A percentile compares a stretch with the other conserved stretches of the same genome.
Evolutionary conservation across 2,888 invertebrate species (phyloP).

Genomic region (Nineta flava): DNA sequence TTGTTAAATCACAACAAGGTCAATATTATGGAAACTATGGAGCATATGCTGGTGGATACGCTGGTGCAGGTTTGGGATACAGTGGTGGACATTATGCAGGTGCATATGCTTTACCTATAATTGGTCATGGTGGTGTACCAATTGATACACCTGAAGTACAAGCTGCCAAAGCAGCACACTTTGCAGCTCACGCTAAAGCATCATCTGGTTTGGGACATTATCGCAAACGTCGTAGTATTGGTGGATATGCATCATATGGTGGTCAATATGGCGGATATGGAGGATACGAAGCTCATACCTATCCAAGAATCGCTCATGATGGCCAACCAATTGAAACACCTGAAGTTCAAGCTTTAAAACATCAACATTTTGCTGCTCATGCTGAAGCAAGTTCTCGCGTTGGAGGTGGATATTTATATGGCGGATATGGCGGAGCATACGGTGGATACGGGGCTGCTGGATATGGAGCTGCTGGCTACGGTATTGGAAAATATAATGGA

Average conservation of each 20-base stretch:
- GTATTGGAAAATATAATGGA: too few relatives aligned
- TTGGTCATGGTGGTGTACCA: conserved; percentile 8
- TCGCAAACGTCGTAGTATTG: not conserved
- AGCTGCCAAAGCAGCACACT: conserved; percentile 9
- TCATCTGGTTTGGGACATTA: conserved; percentile 6
- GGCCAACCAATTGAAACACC: conserved; percentile 8
- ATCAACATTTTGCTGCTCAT: conserved; percentile 8
- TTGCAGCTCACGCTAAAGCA: conserved; percentile 7
- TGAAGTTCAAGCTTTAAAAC: conserved; percentile 7
- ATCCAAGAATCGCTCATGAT: conserved; percentile 3
- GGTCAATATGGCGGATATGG: not conserved
- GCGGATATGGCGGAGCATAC: not conserved
- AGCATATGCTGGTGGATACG: not conserved
- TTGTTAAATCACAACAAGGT: not conserved
- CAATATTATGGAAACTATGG: not conserved
- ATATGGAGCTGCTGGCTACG: not conserved
- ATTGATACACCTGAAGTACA: conserved; percentile 9
- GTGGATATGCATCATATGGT: not conserved
- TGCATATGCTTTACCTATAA: conserved; percentile 3
- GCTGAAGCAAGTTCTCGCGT: conserved; percentile 5
- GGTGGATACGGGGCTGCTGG: not conserved
- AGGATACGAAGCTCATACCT: conserved; percentile 1
- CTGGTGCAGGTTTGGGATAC: not conserved
- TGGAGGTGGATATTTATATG: not conserved
- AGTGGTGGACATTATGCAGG: not conserved